Evolutionary conservation across 2,797 vertebrate species (phyloP), one percentile per base, ranked within the genome.

Genomic region (Decapterus maruadsi): DNA sequence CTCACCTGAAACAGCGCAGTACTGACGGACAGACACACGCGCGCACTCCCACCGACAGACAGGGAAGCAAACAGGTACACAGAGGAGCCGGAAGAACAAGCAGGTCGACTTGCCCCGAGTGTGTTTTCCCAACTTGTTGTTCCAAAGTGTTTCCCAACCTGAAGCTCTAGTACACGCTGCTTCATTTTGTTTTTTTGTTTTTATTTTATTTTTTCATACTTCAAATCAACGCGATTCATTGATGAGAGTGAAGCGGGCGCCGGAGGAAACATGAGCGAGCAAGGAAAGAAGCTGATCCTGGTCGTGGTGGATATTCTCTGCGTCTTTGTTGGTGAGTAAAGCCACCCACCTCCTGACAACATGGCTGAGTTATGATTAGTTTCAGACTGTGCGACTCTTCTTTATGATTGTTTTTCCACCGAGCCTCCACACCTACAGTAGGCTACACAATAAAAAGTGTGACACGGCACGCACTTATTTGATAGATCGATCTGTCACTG

Each of bases 291-390:
- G 77, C 94, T 93, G 84, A 78, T 97, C 46, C 95, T 97, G 89
- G 93, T 98, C 81, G 87, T 91, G 80, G 94, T 97, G 93, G 97
- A 98, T 89, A 80, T 98, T 79, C 94, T 98, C 2, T 97, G 96
- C 85, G 91, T 97, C 72, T 74, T 95, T 76, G 92, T 96, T 53
- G 97, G 97, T 98, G 87, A 97, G 97, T 95, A 20, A 7, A 26
- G n/a, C 42, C 57, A 0, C 46, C 11, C 31, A 56, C 19, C 19
- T 61, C 9, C 10, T 60, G 29, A 53, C 74, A 86, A 80, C 10
- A 85, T 86, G 87, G 82, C 86, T 88, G 76, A 78, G 0, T 43
- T 34, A 34, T 34, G 38, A 20, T 36, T 2, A 14, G 1, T 56
- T 61, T 36, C 58, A 72, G 17, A 6, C 36, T 14, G 3, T n/a